Evolutionary conservation across 2,888 invertebrate species (phyloP), one percentile per base, ranked within the genome.

Genomic region (Nemurella pictetii): DNA sequence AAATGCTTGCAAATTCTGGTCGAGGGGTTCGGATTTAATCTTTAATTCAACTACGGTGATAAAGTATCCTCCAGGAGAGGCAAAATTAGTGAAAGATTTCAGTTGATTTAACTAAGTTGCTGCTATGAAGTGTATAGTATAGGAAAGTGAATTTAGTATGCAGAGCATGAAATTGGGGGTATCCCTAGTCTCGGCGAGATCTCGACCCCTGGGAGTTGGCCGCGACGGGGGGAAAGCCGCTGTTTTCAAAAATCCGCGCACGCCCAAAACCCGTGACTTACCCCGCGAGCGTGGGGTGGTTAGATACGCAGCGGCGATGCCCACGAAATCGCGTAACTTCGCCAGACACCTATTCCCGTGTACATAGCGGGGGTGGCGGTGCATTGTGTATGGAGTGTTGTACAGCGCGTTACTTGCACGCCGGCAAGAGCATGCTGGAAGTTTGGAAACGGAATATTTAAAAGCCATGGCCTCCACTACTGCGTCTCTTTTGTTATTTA

Each of bases 41-140:
- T 30, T 78, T 78, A 78, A 78, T 78, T 78, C 30, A 28, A 78
- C 78, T 78, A 30, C 29, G 27, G 78, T 29, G 78, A 78, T 78
- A 78, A 78, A 78, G 78, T 78, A 30, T 29, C 78, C 27, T 78
- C 27, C 78, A n/a, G 78, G 29, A 78, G 78, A 30, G 78, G 30
- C 30, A 78, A 78, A 78, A 78, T 78, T 78, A 78, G 78, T 78
- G 30, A 78, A 78, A 78, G 78, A 78, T 78, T 78, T 30, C 29
- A 30, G 78, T 78, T 78, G 30, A 78, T 78, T 78, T 78, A 29
- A 78, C 30, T 27, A 78, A 78, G 78, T 78, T 78, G 30, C 30
- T 78, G 78, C n/a, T 20, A 3, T 55, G 55, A 55, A 55, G 55
- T 55, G 55, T 55, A n/a, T n/a, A 35, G 35, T 4, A 55, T 55